Evolutionary conservation across 64 coral and sea anemone species (phyloP).

Genomic region (Porites lutea): DNA sequence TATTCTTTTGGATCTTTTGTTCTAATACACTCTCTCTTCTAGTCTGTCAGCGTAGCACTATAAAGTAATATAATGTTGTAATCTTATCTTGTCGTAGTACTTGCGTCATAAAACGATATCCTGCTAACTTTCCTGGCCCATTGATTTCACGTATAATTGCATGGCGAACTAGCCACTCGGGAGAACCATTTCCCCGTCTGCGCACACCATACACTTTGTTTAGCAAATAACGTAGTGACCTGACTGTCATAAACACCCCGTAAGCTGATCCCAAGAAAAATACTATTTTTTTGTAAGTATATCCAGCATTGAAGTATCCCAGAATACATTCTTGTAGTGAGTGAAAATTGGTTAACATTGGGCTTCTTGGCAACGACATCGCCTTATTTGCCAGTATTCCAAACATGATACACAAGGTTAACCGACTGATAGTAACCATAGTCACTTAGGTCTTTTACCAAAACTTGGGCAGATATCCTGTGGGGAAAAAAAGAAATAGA

Average conservation of each 20-base stretch:
- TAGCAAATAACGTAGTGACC: conserved; percentile 48
- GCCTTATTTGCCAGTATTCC: conserved; percentile 11
- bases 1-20: background rate
- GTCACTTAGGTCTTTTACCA: background rate
- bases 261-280: conserved; percentile 52
- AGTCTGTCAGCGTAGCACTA: no score
- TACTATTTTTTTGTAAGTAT: conserved; percentile 61
- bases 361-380: conserved; percentile 52
- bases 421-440: background rate
- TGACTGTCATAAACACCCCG: conserved; percentile 64
- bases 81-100: no score
- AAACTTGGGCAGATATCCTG: background rate
- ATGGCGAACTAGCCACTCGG: conserved; percentile 49
- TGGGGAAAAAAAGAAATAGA: background rate
- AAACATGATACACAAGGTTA: conserved; percentile 24
- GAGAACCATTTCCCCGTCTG: conserved; percentile 60
- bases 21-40: no score
- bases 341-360: conserved; percentile 48
- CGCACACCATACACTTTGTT: conserved; percentile 57
- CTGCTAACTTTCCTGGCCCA: no score
- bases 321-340: conserved; percentile 54
- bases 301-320: conserved; percentile 52
- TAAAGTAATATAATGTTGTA: no score
- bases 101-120: no score
- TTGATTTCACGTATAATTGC: no score